phyloP scores from a whole-genome alignment of 2,113 vertebrate genomes.

The Noctilio leporinus region DNA sequence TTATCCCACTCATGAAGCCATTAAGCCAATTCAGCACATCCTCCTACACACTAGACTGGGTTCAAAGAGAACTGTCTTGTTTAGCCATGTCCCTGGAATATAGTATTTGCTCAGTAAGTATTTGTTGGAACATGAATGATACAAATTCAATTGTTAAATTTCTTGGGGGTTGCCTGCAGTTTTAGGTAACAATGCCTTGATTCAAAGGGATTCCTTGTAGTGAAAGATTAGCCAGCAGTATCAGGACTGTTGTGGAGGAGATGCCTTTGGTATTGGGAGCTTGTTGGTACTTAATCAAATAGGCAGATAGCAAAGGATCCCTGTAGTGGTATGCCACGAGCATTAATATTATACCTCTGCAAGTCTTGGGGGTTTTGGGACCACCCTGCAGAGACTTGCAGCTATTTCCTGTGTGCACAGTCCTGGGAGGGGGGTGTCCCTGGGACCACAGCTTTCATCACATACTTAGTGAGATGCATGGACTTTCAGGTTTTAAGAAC shows the following conservation, averaged over 20 bases:
- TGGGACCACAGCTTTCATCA: neutral
- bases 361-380: neutral
- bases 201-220: neutral
- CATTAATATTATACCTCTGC: neutral
- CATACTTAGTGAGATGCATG: neutral
- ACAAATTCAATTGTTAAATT: neutral
- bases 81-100: neutral
- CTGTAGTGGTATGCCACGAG: neutral
- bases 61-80: neutral
- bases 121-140: neutral
- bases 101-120: neutral
- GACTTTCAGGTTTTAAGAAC: neutral
- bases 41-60: neutral
- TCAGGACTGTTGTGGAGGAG: neutral
- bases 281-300: neutral
- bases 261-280: neutral
- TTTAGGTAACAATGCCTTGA: neutral
- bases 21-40: neutral
- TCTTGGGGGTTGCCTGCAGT: neutral
- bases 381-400: neutral
- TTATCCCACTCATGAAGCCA: neutral
- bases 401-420: neutral
- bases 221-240: neutral
- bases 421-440: too few relatives aligned
- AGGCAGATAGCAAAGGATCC: neutral